Evolutionary conservation across 2,888 invertebrate species (phyloP).

Genomic region (Cinara cedri): DNA sequence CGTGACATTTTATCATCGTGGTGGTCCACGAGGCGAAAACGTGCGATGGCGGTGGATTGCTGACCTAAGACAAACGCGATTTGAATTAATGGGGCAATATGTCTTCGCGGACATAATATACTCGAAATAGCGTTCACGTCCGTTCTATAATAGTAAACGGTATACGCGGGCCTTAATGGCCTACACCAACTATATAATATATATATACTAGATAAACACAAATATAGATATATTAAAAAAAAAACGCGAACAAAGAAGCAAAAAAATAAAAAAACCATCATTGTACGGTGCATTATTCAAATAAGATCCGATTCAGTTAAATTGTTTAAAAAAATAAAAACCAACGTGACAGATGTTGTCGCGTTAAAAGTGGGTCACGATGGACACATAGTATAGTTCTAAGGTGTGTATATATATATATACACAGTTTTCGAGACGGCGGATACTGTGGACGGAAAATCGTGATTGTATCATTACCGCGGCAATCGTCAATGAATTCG

Average conservation of each 20-base stretch:
- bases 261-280: slow-evolving; percentile 24
- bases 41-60: neutral
- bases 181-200: neutral
- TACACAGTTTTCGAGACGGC: slow-evolving; percentile 11
- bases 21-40: neutral
- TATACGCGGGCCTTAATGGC: neutral
- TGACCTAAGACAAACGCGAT: slow-evolving; percentile 7
- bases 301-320: slow-evolving; percentile 47
- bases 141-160: neutral
- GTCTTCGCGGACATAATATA: neutral
- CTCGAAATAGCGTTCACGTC: slow-evolving; percentile 30
- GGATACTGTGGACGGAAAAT: slow-evolving; percentile 32
- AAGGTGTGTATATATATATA: slow-evolving; percentile 1
- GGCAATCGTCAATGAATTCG: slow-evolving; percentile 45
- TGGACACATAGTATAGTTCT: neutral
- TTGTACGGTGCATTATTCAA: slow-evolving; percentile 41
- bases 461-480: slow-evolving; percentile 54
- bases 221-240: slow-evolving; percentile 6
- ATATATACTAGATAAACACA: slow-evolving; percentile 11
- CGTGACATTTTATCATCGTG: neutral
- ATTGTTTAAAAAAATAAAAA: slow-evolving; percentile 18
- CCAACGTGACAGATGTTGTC: slow-evolving; percentile 35
- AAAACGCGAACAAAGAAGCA: slow-evolving; percentile 5
- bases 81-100: neutral
- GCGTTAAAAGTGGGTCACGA: slow-evolving; percentile 51